Base-by-base conservation (phyloP, 2,797 vertebrate species). In the Vultur gryphus region DNA sequence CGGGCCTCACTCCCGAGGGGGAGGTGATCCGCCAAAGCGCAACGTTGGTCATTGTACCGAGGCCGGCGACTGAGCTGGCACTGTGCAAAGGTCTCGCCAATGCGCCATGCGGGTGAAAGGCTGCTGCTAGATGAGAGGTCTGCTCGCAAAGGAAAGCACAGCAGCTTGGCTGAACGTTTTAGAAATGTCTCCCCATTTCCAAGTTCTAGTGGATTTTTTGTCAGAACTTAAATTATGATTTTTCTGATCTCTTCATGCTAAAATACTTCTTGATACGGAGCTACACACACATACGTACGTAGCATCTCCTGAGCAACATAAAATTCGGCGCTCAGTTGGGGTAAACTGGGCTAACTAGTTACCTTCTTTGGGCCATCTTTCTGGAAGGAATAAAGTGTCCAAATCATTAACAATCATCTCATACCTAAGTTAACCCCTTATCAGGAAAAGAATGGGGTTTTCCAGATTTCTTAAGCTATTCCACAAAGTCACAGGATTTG, bases 21-120 rank as follows among this genome's bases (percentile, higher is more conserved):
- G 3, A 24, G 15, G 21, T 0, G 18, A 28, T 11, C 9, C 4
- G 17, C 31, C 28, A 2, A 8, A 9, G 76, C 23, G 5, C 49
- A 7, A 2, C 15, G 8, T 2, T 7, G 3, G 37, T 8, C 57
- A 0, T 3, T 1, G n/a, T 4, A 2, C 20, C 4, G 3, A 7
- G 51, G 15, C 10, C 1, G 64, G 44, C 12, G 24, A 1, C 12
- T 1, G 51, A 19, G 55, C n/a, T 4, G 62, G 19, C 43, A 4
- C 61, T 1, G 35, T 4, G 1, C n/a, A 0, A 6, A 10, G 62
- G 62, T 6, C 20, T 25, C 13, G 0, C 11, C 1, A 2, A 0
- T 1, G 4, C 6, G 2, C 33, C 21, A 0, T 15, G 66, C 2
- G 13, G 11, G 8, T 25, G 52, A 11, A 12, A 13, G 41, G 73